These are phyloP conservation scores for Dreissena rostriformis DNA, from an alignment of 1,140 invertebrate species.

Conservation along the genomic window DNA sequence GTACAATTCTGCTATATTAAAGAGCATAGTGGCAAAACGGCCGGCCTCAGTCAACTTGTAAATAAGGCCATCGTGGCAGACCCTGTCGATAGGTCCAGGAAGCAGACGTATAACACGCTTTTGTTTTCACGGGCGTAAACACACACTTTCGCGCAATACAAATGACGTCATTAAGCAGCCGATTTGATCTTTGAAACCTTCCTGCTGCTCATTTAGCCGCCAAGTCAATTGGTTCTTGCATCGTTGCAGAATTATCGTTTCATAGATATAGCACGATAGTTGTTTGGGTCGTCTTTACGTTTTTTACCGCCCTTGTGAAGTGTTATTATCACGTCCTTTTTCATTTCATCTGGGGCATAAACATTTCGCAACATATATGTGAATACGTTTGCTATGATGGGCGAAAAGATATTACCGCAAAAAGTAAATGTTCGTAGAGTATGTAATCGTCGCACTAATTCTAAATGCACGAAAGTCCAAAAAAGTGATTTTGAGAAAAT, in stretches of 20 bases:
- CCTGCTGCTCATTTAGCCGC: too few species aligned
- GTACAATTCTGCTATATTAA: background rate
- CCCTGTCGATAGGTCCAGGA: background rate
- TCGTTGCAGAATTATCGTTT: conserved; percentile 1
- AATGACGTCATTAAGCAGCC: conserved; percentile 27
- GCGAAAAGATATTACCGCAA: background rate
- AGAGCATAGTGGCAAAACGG: too few species aligned
- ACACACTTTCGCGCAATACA: conserved; percentile 6
- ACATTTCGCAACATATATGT: background rate
- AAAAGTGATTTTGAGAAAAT: too few species aligned
- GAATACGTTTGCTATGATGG: conserved; percentile 8
- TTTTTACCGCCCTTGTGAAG: conserved; percentile 11
- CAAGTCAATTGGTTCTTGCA: too few species aligned
- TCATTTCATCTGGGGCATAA: conserved; percentile 7
- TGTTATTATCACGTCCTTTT: conserved; percentile 17
- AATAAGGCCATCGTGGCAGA: background rate
- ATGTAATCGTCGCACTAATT: too few species aligned
- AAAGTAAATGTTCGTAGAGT: conserved; percentile 11
- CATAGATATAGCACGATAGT: conserved; percentile 20
- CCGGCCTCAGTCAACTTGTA: background rate
- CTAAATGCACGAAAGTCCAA: too few species aligned
- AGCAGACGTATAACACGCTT: background rate
- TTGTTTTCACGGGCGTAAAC: too few species aligned
- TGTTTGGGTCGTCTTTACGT: conserved; percentile 22
- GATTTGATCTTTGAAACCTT: too few species aligned